Conservation (phyloP, 2,797 vertebrate genomes). For the Arctocebus calabarensis region DNA sequence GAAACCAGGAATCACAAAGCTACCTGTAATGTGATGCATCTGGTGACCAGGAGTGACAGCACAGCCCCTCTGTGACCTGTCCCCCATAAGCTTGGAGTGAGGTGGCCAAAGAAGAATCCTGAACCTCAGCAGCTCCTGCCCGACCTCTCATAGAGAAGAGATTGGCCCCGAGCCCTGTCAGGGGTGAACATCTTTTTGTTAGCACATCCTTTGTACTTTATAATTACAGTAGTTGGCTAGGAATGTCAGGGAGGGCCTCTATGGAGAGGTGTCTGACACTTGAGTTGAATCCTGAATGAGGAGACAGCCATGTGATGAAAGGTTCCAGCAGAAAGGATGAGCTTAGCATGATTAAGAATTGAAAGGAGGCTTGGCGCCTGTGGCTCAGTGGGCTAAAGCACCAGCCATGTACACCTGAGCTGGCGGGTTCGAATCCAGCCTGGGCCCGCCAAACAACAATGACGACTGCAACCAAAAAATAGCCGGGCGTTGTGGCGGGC, state of each 20-base stretch:
- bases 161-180: background rate
- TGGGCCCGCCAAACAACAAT: too few species aligned
- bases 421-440: too few species aligned
- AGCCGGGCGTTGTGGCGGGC: too few species aligned
- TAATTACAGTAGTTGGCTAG: background rate
- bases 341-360: background rate
- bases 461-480: too few species aligned
- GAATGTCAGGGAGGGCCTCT: slow-evolving; percentile 13
- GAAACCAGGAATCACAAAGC: background rate
- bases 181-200: background rate
- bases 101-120: background rate
- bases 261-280: background rate
- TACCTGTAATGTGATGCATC: background rate
- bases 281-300: background rate
- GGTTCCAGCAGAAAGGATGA: background rate
- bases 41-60: background rate
- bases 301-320: background rate
- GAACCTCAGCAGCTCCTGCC: background rate
- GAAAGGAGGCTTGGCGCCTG: too few species aligned
- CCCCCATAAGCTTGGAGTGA: background rate
- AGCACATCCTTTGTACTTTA: background rate
- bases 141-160: background rate
- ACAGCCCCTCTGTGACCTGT: background rate
- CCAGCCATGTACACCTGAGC: too few species aligned
- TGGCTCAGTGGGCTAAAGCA: too few species aligned